Percentiles rank a stretch among this genome's conserved stretches.
Evolutionary conservation across 1,140 invertebrate genomes (phyloP).

Genomic region (Tribolium castaneum): DNA sequence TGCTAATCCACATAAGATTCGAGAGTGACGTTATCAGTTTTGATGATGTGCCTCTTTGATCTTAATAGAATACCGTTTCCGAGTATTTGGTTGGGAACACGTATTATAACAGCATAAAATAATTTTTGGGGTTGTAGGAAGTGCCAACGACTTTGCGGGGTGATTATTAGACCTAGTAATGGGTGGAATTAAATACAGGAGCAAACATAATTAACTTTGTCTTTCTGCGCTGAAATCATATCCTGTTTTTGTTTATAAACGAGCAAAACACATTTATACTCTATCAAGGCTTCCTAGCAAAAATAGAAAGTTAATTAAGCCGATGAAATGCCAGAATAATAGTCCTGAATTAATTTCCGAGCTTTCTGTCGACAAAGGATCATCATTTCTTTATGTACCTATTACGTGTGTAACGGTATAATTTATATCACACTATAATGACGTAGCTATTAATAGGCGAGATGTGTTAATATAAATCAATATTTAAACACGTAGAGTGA

Average conservation of each 20-base stretch:
- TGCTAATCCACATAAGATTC: conserved; percentile 1
- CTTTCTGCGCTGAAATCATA: not conserved
- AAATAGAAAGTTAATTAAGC: conserved; percentile 9
- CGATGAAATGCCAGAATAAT: not conserved
- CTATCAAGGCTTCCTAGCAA: not conserved
- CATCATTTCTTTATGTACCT: not conserved
- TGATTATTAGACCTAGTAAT: no score
- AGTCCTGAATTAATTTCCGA: not conserved
- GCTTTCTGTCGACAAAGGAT: not conserved
- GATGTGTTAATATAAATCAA: conserved; percentile 9
- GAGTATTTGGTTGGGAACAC: not conserved
- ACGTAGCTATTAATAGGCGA: conserved; percentile 9
- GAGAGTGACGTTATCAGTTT: not conserved
- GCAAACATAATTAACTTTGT: not conserved
- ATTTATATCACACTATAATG: conserved; percentile 3
- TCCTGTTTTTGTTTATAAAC: not conserved
- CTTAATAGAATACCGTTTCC: not conserved
- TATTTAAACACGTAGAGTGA: conserved; percentile 14
- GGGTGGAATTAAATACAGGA: no score
- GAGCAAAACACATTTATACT: not conserved
- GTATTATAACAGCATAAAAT: not conserved
- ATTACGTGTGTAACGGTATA: not conserved
- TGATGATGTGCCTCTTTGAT: not conserved
- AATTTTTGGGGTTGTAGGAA: not conserved
- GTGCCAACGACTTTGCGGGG: no score